A percentile compares a stretch with the other conserved stretches of the same genome.
Evolutionary conservation across 2,797 vertebrate genomes (phyloP).

Genomic region (Tokudaia tokunoshimensis): DNA sequence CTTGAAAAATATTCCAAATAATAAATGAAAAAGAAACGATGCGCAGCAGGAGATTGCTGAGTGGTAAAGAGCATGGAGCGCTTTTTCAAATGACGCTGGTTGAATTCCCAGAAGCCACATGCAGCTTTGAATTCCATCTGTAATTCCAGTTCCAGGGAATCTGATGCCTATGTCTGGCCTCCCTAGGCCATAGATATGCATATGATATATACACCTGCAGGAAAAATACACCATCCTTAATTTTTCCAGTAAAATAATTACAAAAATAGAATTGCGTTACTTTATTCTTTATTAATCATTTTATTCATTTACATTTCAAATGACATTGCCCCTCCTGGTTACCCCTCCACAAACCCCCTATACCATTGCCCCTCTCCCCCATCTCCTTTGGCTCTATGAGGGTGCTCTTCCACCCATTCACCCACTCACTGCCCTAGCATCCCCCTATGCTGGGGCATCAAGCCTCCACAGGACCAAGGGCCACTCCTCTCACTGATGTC

Average conservation of each 20-base stretch:
- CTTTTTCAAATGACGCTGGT: not conserved
- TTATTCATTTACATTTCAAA: too few relatives aligned
- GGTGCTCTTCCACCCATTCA: too few relatives aligned
- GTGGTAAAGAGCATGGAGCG: not conserved
- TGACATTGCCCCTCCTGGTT: too few relatives aligned
- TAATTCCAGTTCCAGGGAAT: not conserved
- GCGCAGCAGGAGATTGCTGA: not conserved
- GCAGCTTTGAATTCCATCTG: not conserved
- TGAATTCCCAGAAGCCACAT: not conserved
- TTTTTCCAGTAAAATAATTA: not conserved
- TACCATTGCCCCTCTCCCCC: too few relatives aligned
- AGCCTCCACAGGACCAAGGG: too few relatives aligned
- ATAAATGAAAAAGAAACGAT: conserved; percentile 34
- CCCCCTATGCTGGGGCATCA: too few relatives aligned
- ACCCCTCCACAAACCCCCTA: too few relatives aligned
- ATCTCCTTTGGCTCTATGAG: too few relatives aligned
- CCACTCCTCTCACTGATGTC: too few relatives aligned
- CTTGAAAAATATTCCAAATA: conserved; percentile 19
- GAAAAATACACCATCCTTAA: not conserved
- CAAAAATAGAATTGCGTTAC: not conserved
- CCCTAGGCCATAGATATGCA: not conserved
- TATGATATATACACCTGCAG: not conserved
- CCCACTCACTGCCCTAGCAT: too few relatives aligned
- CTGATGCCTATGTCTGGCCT: not conserved
- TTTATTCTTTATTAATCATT: not conserved